Evolutionary conservation across 2,113 vertebrate species (phyloP).

Genomic region (Gasterosteus aculeatus): DNA sequence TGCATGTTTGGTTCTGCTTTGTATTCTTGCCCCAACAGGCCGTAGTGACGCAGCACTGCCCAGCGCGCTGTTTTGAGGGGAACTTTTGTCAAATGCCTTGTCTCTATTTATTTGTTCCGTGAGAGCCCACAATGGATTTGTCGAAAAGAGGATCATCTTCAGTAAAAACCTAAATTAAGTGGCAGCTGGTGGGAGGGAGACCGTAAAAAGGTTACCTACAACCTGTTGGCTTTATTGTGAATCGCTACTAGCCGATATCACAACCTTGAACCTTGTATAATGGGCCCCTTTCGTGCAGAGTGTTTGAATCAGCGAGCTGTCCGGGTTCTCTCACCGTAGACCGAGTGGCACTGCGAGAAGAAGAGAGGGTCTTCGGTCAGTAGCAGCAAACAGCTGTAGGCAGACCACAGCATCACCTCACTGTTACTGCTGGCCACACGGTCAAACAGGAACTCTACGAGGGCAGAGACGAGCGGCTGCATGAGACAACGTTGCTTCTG

Average conservation of each 20-base stretch:
- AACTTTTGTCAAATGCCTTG: too few relatives aligned
- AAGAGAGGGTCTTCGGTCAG: constrained; percentile 90
- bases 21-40: too few relatives aligned
- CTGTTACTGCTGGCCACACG: constrained; percentile 73
- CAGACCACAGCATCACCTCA: constrained; percentile 88
- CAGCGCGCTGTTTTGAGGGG: too few relatives aligned
- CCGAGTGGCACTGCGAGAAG: constrained; percentile 93
- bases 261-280: background rate
- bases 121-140: too few relatives aligned
- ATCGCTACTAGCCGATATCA: background rate
- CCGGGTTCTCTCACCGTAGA: constrained; percentile 88
- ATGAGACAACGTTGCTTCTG: background rate
- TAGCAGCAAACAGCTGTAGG: constrained; percentile 89
- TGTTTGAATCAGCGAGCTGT: background rate
- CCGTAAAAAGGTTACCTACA: too few relatives aligned
- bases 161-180: too few relatives aligned
- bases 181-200: too few relatives aligned
- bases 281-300: background rate
- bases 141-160: too few relatives aligned
- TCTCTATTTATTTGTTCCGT: too few relatives aligned
- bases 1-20: too few relatives aligned
- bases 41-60: too few relatives aligned
- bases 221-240: background rate
- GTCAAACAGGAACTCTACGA: constrained; percentile 78
- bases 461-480: background rate